Evolutionary conservation across 1,140 invertebrate genomes (phyloP), one percentile per base, ranked within the genome.

Genomic region (Drosophila suzukii): DNA sequence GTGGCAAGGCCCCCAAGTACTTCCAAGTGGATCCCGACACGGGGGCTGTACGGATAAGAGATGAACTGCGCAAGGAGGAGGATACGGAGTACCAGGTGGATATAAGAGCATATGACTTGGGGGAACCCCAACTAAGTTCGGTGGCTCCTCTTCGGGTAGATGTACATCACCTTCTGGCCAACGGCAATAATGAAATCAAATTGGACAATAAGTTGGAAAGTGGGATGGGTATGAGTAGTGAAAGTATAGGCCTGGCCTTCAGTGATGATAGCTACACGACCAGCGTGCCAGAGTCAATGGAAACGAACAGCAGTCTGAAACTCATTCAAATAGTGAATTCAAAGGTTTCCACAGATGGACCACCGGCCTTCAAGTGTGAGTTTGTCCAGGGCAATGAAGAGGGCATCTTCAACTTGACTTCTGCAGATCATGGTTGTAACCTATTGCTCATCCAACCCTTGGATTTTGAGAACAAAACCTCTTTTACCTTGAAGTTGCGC

Each of bases 31-130:
- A 98, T 93, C 94, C 96, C 0, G 96, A 97, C 76, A 95, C 95
- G 0, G 97, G 97, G 0, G 94, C 95, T 2, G 91, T 98, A 10
- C 94, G 95, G 34, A 95, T 98, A 1, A 94, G 96, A 15, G 96
- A 97, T 92, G 96, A 97, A 91, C 88, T 98, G 32, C 94, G 96
- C 43, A 98, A 97, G 91, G 96, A 97, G 90, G 94, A 95, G 11
- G 95, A 97, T 84, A 96, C 95, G 24, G 97, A 98, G 93, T 98
- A 97, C 93, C 96, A 96, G 39, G 95, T 98, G 47, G 96, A 97
- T 89, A 95, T 99, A 0, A 94, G 95, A 66, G 97, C 96, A 0
- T 97, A 97, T 86, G 97, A 99, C 91, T 94, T 97, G 70, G 97
- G 96, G 0, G 96, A 97, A 38, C 97, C 97, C 0, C 95, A 96